Percentiles rank a stretch among this genome's conserved stretches.
Conservation (phyloP, 2,888 invertebrate species). For the Hemithea aestivaria region DNA sequence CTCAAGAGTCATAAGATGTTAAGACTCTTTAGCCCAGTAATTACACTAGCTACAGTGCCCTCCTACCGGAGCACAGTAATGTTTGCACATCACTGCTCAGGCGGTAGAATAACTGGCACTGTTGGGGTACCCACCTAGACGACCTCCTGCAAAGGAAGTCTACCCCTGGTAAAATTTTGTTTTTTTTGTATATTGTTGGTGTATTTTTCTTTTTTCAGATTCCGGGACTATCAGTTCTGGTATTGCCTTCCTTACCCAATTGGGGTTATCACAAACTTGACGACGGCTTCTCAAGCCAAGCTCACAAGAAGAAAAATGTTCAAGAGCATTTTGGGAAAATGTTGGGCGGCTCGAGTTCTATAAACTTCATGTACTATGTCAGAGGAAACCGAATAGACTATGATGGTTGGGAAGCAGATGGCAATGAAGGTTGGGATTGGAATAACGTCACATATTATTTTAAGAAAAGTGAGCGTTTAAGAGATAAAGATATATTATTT, state of each 20-base stretch:
- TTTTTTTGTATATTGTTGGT: too few relatives aligned
- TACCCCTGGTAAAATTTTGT: too few relatives aligned
- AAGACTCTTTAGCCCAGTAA: too few relatives aligned
- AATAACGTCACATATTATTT: conserved; percentile 42
- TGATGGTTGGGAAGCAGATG: conserved; percentile 70
- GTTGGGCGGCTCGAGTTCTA: conserved; percentile 82
- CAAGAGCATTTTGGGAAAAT: conserved; percentile 80
- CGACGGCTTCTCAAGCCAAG: conserved; percentile 46
- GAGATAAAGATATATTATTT: conserved; percentile 27
- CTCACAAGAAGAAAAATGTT: conserved; percentile 32
- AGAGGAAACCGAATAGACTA: conserved; percentile 83
- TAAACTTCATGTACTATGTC: conserved; percentile 83
- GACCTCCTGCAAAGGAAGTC: too few relatives aligned
- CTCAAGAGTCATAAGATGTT: too few relatives aligned
- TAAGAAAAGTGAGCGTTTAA: conserved; percentile 44
- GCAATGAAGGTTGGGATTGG: conserved; percentile 70
- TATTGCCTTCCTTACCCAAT: conserved; percentile 35
- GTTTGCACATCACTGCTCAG: too few relatives aligned
- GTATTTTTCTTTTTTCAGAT: too few relatives aligned
- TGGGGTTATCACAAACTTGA: conserved; percentile 45
- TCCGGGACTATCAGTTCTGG: conserved; percentile 43
- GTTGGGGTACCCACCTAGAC: too few relatives aligned
- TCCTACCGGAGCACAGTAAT: too few relatives aligned
- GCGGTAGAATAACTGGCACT: too few relatives aligned
- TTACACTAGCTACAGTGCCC: too few relatives aligned